Conservation (phyloP, 2,797 vertebrate species). For the Octomys mimax region DNA sequence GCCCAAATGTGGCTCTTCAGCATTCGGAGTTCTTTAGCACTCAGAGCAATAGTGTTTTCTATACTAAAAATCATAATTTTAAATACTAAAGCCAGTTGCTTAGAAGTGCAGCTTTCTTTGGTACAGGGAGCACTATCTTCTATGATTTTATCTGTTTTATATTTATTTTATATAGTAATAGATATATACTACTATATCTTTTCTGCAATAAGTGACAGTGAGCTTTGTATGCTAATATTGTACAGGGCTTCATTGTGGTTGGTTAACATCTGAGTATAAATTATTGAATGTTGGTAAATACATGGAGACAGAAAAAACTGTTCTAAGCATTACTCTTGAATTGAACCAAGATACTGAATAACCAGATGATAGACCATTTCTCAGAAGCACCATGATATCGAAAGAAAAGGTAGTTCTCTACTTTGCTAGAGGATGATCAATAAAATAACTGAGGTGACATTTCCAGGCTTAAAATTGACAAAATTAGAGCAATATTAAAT, state of each 20-base stretch:
- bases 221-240: neutral
- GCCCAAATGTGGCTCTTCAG: neutral
- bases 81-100: neutral
- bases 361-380: neutral
- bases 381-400: neutral
- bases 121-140: neutral
- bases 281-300: neutral
- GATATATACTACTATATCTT: neutral
- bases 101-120: neutral
- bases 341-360: neutral
- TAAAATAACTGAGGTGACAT: neutral
- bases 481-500: conserved; percentile 39
- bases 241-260: neutral
- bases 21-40: conserved; percentile 7
- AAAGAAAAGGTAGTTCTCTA: neutral
- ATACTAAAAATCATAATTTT: neutral
- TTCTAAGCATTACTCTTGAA: neutral
- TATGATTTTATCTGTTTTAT: neutral
- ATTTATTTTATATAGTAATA: neutral
- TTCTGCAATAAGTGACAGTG: neutral
- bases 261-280: neutral
- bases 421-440: neutral
- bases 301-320: neutral
- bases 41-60: neutral
- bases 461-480: neutral